These are phyloP conservation scores for Daptonema setosum DNA, from an alignment of 2,888 invertebrate genomes.

Conservation along the genomic window DNA sequence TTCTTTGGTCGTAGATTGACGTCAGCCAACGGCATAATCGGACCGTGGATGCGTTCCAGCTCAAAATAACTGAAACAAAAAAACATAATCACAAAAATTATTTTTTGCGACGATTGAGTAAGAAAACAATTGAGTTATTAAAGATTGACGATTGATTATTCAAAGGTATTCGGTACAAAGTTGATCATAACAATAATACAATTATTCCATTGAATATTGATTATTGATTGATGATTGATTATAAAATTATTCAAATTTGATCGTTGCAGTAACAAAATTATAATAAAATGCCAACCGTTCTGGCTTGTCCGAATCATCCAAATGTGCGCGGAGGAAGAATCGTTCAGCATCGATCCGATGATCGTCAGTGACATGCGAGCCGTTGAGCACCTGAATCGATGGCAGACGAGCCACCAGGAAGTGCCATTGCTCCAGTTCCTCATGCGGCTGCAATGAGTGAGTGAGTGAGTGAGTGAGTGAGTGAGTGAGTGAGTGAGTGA, in stretches of 20 bases:
- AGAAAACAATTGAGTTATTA: neutral
- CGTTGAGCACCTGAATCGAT: conserved; percentile 24
- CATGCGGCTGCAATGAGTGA: neutral
- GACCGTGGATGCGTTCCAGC: conserved; percentile 22
- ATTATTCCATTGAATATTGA: too few species aligned
- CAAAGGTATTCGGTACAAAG: too few species aligned
- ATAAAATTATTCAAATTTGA: too few species aligned
- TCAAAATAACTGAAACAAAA: conserved; percentile 19
- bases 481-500: too few species aligned
- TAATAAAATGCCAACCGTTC: too few species aligned
- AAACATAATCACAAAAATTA: neutral
- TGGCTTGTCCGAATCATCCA: conserved; percentile 17
- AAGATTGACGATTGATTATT: too few species aligned
- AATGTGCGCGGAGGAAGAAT: conserved; percentile 25
- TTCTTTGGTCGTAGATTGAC: conserved; percentile 18
- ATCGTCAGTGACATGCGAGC: conserved; percentile 17
- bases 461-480: too few species aligned
- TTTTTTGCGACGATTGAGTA: neutral
- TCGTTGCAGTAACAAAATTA: too few species aligned
- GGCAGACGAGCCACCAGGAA: conserved; percentile 14
- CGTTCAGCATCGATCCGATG: conserved; percentile 28
- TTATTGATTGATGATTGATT: too few species aligned
- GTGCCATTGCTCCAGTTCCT: neutral
- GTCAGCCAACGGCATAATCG: conserved; percentile 21
- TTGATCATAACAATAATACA: too few species aligned